A percentile compares a stretch with the other conserved stretches of the same genome.
phyloP scores from a whole-genome alignment of 2,113 vertebrate species.

The Amphilophus citrinellus region DNA sequence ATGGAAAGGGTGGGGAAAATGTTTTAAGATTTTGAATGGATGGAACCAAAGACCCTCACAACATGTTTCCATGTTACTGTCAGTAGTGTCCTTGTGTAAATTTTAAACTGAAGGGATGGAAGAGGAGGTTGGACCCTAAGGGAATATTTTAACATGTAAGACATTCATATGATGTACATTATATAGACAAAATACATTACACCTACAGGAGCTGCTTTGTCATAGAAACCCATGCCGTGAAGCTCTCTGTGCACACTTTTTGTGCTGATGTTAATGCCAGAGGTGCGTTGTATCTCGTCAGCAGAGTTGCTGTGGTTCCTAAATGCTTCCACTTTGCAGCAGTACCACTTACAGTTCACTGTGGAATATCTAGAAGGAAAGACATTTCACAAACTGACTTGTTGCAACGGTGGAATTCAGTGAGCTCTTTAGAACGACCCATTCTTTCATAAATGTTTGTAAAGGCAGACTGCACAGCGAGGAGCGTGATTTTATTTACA shows the following conservation, averaged over 20 bases:
- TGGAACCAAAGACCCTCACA: neutral
- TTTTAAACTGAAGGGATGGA: neutral
- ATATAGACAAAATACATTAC: neutral
- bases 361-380: neutral
- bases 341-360: neutral
- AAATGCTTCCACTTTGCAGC: neutral
- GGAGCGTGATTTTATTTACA: neutral
- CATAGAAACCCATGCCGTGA: neutral
- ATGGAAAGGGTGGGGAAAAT: neutral
- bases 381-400: too few relatives aligned
- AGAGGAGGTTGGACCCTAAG: neutral
- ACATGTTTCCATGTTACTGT: neutral
- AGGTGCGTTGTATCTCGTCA: neutral
- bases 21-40: neutral
- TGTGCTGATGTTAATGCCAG: neutral
- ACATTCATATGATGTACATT: neutral
- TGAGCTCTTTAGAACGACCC: neutral
- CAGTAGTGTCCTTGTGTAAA: neutral
- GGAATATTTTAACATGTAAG: neutral
- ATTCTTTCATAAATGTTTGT: neutral
- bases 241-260: neutral
- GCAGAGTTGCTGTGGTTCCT: neutral
- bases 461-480: neutral
- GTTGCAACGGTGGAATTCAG: neutral
- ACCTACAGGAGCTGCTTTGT: too few relatives aligned